These are phyloP conservation scores for Felis chaus DNA, from an alignment of 2,113 vertebrate genomes.

Conservation along the genomic window DNA sequence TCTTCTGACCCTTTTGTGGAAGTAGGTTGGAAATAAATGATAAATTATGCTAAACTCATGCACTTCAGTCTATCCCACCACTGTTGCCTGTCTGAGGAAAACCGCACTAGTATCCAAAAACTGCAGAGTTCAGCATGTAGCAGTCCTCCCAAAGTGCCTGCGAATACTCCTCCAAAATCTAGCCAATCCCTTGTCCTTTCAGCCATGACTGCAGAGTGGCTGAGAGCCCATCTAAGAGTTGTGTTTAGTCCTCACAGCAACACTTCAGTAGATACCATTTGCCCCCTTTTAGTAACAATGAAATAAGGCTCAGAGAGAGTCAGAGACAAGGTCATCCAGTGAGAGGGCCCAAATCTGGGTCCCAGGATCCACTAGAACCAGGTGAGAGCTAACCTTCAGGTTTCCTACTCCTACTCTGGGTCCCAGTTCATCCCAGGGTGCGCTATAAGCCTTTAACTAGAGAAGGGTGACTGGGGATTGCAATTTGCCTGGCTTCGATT, in stretches of 20 bases:
- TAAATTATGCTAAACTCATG: constrained; percentile 24
- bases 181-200: neutral
- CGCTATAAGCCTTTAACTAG: neutral
- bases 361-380: neutral
- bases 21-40: constrained; percentile 31
- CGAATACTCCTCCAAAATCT: constrained; percentile 4
- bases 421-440: neutral
- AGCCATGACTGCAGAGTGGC: neutral
- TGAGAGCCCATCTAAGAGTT: neutral
- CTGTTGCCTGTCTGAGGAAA: neutral
- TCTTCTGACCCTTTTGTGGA: constrained; percentile 25
- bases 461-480: neutral
- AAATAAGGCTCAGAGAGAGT: constrained; percentile 22
- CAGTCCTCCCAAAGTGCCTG: neutral
- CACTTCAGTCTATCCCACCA: neutral
- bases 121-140: neutral
- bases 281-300: neutral
- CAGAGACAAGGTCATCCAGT: neutral
- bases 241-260: neutral
- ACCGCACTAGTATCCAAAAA: neutral
- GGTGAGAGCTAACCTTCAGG: neutral
- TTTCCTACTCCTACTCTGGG: neutral
- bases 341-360: neutral
- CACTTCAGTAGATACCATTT: neutral
- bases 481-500: neutral